These are phyloP conservation scores for Aphrocallistes beatrix DNA, from an alignment of 37 sponge, comb jelly and placozoan genomes.

Conservation along the genomic window DNA sequence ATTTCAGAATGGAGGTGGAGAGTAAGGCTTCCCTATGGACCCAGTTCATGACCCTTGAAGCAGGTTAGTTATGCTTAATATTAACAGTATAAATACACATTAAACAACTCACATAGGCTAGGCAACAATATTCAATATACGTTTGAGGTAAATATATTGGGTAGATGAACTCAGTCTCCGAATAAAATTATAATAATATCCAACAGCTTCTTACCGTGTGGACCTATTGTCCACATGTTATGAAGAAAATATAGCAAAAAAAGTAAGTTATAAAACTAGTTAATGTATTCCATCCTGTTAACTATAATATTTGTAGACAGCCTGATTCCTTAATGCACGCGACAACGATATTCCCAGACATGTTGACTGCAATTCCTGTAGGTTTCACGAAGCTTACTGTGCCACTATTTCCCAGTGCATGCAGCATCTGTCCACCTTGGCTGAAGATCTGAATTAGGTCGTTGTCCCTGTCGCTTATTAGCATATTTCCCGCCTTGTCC, in stretches of 20 bases:
- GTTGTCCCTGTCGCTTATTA: neutral
- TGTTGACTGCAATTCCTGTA: neutral
- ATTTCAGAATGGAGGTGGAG: neutral
- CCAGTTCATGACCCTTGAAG: neutral
- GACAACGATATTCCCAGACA: neutral
- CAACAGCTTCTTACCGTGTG: no score
- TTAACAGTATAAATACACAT: no score
- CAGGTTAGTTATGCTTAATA: neutral
- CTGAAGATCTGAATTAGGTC: neutral
- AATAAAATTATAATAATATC: no score
- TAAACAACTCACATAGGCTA: no score
- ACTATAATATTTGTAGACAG: neutral
- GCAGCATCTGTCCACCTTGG: neutral
- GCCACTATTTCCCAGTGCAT: neutral
- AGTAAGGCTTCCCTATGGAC: neutral
- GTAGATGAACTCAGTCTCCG: no score
- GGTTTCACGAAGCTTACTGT: neutral
- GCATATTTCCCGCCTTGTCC: neutral
- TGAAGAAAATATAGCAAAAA: no score
- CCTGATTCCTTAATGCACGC: neutral
- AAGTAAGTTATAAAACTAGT: no score
- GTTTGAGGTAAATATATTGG: no score
- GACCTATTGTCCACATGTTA: no score
- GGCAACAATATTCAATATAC: no score
- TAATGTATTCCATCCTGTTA: no score